Conservation (phyloP, 2,888 invertebrate species). For the Petrolisthes manimaculis region DNA sequence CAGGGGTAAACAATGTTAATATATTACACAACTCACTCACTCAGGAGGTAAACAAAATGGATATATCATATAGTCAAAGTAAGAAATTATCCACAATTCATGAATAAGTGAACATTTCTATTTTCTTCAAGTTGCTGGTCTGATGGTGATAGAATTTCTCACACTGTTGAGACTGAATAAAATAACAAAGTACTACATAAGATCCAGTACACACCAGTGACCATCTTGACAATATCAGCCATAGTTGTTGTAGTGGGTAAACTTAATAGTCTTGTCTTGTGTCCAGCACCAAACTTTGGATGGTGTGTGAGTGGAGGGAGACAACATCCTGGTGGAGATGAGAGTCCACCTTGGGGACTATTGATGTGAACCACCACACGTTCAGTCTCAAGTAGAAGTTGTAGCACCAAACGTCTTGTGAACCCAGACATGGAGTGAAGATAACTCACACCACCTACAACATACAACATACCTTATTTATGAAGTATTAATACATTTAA, state of each 20-base stretch:
- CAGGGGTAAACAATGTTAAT: no score
- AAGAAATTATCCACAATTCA: background rate
- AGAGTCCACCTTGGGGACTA: constrained; percentile 67
- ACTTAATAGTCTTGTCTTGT: constrained; percentile 80
- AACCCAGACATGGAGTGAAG: constrained; percentile 80
- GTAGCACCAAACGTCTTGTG: constrained; percentile 86
- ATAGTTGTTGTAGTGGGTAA: constrained; percentile 83
- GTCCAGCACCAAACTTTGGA: constrained; percentile 81
- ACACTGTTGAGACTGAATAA: background rate
- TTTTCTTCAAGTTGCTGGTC: no score
- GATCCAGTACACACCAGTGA: constrained; percentile 70
- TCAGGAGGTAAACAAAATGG: no score
- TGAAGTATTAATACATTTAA: no score
- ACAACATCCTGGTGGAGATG: constrained; percentile 51
- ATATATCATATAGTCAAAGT: no score
- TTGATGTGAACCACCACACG: constrained; percentile 82
- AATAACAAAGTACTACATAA: background rate
- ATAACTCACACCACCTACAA: constrained; percentile 65
- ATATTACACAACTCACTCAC: no score
- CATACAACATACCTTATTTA: background rate
- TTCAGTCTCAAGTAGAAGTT: constrained; percentile 87
- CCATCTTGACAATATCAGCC: constrained; percentile 78
- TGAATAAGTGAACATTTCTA: background rate
- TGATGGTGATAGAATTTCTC: no score
- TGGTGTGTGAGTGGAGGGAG: constrained; percentile 71